Conservation (phyloP, 2,797 vertebrate genomes). For the Acanthiza pusilla region DNA sequence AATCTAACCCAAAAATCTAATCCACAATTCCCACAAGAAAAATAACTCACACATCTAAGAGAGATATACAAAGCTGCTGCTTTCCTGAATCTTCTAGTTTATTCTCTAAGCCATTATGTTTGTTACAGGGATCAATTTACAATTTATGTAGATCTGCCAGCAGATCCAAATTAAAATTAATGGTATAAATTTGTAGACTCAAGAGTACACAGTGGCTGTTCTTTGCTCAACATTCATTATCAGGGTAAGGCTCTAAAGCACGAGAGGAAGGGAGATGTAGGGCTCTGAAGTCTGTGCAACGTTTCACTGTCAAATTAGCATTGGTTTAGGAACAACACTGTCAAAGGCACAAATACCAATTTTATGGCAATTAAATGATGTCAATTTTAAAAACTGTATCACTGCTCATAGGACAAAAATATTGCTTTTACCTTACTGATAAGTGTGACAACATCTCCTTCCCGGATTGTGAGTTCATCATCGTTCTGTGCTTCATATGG, state of each 20-base stretch:
- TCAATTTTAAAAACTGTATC: neutral
- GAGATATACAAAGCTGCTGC: neutral
- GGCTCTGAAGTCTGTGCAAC: neutral
- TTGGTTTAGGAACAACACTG: neutral
- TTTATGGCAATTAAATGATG: neutral
- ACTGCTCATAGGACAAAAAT: neutral
- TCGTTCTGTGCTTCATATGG: conserved; percentile 95
- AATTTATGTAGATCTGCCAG: neutral
- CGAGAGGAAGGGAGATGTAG: neutral
- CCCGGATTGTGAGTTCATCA: conserved; percentile 94
- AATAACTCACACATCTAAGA: neutral
- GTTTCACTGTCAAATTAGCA: neutral
- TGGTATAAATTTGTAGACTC: neutral
- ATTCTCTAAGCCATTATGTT: neutral
- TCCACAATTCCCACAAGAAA: neutral
- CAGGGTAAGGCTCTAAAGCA: neutral
- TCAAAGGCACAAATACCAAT: neutral
- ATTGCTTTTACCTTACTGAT: conserved; percentile 85
- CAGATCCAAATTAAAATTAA: neutral
- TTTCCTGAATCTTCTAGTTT: neutral
- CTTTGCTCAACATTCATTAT: neutral
- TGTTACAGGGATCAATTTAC: neutral
- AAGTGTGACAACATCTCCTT: conserved; percentile 92
- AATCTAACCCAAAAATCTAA: neutral
- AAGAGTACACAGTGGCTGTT: neutral